These are phyloP conservation scores for Geopemphigus sp. DNA, from an alignment of 1,140 invertebrate genomes.

Conservation along the genomic window DNA sequence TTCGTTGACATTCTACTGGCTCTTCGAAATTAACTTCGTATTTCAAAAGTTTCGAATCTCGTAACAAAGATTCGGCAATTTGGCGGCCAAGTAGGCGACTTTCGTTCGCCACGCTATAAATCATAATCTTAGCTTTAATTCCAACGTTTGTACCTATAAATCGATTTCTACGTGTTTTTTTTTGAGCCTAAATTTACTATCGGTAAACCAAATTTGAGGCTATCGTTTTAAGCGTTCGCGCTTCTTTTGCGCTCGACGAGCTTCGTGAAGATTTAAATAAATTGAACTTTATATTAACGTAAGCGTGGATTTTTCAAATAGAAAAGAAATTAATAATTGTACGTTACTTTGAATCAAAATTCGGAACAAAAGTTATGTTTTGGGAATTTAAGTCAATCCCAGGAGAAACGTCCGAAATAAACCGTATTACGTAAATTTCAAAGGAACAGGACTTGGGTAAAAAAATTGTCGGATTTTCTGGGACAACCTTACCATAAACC, in stretches of 20 bases:
- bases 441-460: neutral
- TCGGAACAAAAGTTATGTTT: conserved; percentile 52
- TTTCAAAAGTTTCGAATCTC: neutral
- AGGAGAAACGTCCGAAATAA: conserved; percentile 7
- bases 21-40: conserved; percentile 14
- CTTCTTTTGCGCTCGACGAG: conserved; percentile 48
- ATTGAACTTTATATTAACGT: conserved; percentile 51
- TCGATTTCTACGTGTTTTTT: conserved; percentile 48
- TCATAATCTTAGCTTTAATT: conserved; percentile 51
- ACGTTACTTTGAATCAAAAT: conserved; percentile 52
- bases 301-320: conserved; percentile 52
- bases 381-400: conserved; percentile 51
- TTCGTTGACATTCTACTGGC: neutral
- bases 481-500: neutral
- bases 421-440: neutral
- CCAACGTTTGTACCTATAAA: conserved; percentile 52
- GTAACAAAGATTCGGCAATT: conserved; percentile 14
- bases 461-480: neutral
- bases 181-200: conserved; percentile 52
- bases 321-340: conserved; percentile 50
- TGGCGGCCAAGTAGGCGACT: conserved; percentile 51
- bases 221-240: conserved; percentile 47
- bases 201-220: conserved; percentile 51
- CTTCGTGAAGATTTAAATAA: conserved; percentile 50
- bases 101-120: conserved; percentile 52